A percentile compares a stretch with the other conserved stretches of the same genome.
phyloP scores from a whole-genome alignment of 2,888 invertebrate species.

The Zygogramma bicolorata region DNA sequence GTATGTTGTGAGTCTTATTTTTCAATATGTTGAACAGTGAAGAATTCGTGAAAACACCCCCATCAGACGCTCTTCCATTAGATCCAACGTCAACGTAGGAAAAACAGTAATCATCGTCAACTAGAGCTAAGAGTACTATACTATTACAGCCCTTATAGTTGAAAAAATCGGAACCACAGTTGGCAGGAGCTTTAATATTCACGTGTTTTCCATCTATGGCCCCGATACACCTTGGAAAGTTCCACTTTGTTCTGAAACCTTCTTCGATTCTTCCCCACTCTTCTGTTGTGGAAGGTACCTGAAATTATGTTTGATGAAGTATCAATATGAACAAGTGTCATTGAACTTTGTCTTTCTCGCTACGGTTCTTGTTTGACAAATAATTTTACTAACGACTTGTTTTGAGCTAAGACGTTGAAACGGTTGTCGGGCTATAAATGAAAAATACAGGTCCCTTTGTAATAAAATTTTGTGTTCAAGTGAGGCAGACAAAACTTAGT shows the following conservation, averaged over 20 bases:
- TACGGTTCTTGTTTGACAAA: not conserved
- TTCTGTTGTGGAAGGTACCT: not conserved
- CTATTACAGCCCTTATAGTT: constrained; percentile 41
- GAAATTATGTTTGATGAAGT: not conserved
- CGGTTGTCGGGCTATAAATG: too few relatives aligned
- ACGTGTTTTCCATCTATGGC: constrained; percentile 28
- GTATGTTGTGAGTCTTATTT: not conserved
- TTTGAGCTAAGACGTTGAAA: too few relatives aligned
- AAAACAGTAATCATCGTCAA: constrained; percentile 43
- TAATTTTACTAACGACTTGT: not conserved
- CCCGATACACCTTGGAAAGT: constrained; percentile 27
- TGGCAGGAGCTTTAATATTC: constrained; percentile 16
- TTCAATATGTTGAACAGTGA: not conserved
- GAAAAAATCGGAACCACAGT: constrained; percentile 7
- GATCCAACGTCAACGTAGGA: constrained; percentile 39
- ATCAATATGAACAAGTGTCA: not conserved
- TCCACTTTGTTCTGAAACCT: constrained; percentile 16
- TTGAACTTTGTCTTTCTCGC: too few relatives aligned
- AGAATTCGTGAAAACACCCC: constrained; percentile 34
- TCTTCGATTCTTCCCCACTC: constrained; percentile 21
- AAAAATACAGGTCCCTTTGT: too few relatives aligned
- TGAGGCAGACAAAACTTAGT: too few relatives aligned
- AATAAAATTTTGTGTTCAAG: too few relatives aligned
- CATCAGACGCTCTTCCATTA: constrained; percentile 42
- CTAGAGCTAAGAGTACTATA: constrained; percentile 43